Conservation (phyloP, 2,797 vertebrate genomes). For the Rhabdomys pumilio region DNA sequence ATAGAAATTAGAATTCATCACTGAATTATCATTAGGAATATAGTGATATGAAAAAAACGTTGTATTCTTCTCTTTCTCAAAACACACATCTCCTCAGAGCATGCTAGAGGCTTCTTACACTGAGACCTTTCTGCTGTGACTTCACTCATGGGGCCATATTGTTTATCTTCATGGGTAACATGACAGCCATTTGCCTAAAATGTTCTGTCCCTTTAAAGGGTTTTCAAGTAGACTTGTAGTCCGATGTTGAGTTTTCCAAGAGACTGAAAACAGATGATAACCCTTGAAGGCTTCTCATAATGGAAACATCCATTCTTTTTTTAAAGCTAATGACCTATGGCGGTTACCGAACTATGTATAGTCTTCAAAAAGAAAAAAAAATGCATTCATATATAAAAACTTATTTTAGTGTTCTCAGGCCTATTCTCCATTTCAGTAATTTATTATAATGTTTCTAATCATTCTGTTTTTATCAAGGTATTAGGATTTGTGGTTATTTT, state of each 20-base stretch:
- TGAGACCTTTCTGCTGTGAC: background rate
- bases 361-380: conserved; percentile 46
- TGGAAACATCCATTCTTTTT: background rate
- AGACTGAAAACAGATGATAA: conserved; percentile 15
- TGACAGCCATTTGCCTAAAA: background rate
- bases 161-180: background rate
- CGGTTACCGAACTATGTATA: background rate
- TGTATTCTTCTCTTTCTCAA: conserved; percentile 4
- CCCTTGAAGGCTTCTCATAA: background rate
- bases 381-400: background rate
- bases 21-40: background rate
- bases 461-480: conserved; percentile 39
- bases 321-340: background rate
- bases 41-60: background rate
- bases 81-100: background rate
- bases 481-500: background rate
- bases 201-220: background rate
- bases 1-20: background rate
- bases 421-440: conserved; percentile 35
- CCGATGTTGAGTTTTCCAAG: background rate
- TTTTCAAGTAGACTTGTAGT: background rate
- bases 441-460: conserved; percentile 16
- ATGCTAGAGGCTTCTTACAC: background rate
- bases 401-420: background rate
- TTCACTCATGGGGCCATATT: background rate